Evolutionary conservation across 2,113 vertebrate species (phyloP).

Genomic region (Platycercus adscitus): DNA sequence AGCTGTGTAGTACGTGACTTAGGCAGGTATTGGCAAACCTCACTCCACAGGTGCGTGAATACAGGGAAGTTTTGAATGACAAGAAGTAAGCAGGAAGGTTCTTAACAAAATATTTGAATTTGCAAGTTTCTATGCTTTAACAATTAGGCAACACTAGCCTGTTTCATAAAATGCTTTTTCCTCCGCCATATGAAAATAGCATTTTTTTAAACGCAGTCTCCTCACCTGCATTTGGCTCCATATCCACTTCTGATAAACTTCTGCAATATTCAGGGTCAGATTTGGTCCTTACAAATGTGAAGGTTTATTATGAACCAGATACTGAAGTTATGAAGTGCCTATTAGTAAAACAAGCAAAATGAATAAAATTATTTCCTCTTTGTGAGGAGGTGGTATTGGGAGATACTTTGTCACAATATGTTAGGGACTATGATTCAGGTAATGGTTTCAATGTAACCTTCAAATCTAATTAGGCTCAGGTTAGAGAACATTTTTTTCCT

Average conservation of each 20-base stretch:
- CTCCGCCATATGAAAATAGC: background rate
- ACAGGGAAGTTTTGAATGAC: background rate
- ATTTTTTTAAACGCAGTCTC: background rate
- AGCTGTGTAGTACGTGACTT: background rate
- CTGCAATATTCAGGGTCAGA: background rate
- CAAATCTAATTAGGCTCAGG: background rate
- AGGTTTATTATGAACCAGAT: background rate
- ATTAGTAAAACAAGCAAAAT: background rate
- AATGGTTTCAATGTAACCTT: background rate
- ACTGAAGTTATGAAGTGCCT: background rate
- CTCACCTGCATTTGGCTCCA: background rate
- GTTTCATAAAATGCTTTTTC: background rate
- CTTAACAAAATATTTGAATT: background rate
- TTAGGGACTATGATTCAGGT: background rate
- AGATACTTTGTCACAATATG: background rate
- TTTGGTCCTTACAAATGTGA: background rate
- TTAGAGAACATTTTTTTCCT: background rate
- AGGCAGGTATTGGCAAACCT: background rate
- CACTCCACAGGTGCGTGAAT: background rate
- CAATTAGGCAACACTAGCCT: background rate
- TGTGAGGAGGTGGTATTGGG: background rate
- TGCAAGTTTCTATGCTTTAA: background rate
- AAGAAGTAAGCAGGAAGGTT: background rate
- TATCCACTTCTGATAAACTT: background rate
- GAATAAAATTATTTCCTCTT: background rate